Conservation (phyloP, 2,113 vertebrate genomes). For the Micronycteris hirsuta region DNA sequence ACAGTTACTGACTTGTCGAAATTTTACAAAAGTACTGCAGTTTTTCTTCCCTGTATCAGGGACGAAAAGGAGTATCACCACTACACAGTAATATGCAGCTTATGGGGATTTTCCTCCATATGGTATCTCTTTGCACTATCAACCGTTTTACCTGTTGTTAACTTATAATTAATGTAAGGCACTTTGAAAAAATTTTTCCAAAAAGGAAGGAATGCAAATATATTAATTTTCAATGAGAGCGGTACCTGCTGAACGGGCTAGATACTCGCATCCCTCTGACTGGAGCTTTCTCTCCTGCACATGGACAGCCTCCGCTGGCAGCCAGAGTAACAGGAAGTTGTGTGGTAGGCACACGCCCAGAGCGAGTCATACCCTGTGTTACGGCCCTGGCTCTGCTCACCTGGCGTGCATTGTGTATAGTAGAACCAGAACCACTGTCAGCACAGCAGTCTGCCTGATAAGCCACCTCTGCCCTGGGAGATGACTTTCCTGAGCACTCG, state of each 20-base stretch:
- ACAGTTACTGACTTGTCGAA: not conserved
- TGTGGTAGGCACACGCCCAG: not conserved
- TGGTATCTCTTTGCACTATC: not conserved
- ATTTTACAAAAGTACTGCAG: not conserved
- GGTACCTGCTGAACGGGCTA: not conserved
- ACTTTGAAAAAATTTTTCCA: not conserved
- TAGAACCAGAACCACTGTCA: not conserved
- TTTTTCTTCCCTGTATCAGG: not conserved
- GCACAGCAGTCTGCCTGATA: not conserved
- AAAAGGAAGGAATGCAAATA: not conserved
- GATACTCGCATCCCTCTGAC: not conserved
- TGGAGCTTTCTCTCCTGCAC: not conserved
- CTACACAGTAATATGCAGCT: not conserved
- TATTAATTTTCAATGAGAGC: not conserved
- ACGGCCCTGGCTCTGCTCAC: not conserved
- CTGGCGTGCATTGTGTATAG: not conserved
- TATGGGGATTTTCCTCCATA: not conserved
- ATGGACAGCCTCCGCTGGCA: not conserved
- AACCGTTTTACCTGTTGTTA: not conserved
- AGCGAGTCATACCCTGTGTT: rapidly evolving
- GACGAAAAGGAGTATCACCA: not conserved
- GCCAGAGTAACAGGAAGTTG: not conserved
- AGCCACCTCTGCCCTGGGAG: not conserved
- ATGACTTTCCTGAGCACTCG: not conserved
- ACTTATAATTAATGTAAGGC: not conserved